These are phyloP conservation scores for Zaprionus nigranus DNA, from an alignment of 1,140 invertebrate species.

Conservation along the genomic window DNA sequence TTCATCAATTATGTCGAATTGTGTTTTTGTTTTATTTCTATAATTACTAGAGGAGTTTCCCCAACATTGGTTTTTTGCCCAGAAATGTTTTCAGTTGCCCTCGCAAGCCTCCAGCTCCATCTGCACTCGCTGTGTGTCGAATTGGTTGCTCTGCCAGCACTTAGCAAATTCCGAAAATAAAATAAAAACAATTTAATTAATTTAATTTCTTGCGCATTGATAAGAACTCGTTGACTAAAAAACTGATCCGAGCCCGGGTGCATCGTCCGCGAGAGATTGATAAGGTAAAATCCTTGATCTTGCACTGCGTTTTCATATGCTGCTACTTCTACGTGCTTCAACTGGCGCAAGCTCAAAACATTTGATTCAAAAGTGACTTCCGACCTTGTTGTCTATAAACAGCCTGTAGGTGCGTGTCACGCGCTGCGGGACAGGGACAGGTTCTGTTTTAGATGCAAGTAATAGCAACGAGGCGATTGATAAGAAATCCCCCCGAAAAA, in stretches of 20 bases:
- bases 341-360: constrained; percentile 62
- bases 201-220: constrained; percentile 44
- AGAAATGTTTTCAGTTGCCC: background rate
- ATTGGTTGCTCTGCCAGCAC: background rate
- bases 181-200: background rate
- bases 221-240: constrained; percentile 81
- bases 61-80: background rate
- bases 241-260: constrained; percentile 67
- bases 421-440: background rate
- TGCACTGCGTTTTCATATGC: constrained; percentile 60
- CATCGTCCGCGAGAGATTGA: constrained; percentile 68
- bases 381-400: constrained; percentile 42
- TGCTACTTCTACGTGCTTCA: constrained; percentile 28
- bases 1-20: too few species aligned
- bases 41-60: background rate
- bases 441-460: constrained; percentile 44
- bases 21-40: background rate
- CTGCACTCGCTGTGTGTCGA: background rate
- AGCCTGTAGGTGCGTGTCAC: constrained; percentile 6
- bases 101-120: background rate
- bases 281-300: constrained; percentile 77
- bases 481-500: constrained; percentile 43
- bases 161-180: background rate
- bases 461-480: constrained; percentile 44
- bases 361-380: constrained; percentile 14